Conservation (phyloP, 2,888 invertebrate genomes). For the Brachyptera risi region DNA sequence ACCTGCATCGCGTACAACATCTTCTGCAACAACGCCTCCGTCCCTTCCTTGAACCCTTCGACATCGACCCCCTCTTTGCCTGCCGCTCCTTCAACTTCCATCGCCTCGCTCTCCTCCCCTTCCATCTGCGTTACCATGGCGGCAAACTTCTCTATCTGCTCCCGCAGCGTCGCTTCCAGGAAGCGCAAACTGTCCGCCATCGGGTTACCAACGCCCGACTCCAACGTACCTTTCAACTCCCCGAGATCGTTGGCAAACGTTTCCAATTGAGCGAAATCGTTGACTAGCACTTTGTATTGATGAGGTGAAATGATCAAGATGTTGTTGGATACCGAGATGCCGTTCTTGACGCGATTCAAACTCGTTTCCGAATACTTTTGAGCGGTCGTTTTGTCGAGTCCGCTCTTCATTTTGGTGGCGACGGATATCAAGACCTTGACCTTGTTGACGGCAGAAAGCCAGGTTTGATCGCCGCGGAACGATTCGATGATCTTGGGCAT, state of each 20-base stretch:
- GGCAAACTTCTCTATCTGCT: constrained; percentile 18
- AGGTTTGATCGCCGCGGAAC: constrained; percentile 25
- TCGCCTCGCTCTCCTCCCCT: not conserved
- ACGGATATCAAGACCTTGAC: constrained; percentile 10
- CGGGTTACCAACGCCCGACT: constrained; percentile 36
- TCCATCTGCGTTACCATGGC: not conserved
- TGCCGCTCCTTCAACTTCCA: constrained; percentile 16
- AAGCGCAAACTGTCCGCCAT: constrained; percentile 38
- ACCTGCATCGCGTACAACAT: constrained; percentile 56
- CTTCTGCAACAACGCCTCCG: constrained; percentile 50
- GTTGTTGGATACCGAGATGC: not conserved
- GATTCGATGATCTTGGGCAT: not conserved
- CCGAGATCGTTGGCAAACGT: not conserved
- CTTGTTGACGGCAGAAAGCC: constrained; percentile 21
- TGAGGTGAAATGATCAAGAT: constrained; percentile 3
- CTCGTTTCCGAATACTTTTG: not conserved
- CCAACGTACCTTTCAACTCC: not conserved
- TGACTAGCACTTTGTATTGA: not conserved
- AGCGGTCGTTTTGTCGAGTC: constrained; percentile 1
- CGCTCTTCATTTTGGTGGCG: constrained; percentile 12
- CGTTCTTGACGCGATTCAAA: not conserved
- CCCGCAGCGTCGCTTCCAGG: constrained; percentile 35
- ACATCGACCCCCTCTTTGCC: constrained; percentile 38
- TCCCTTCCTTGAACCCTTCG: constrained; percentile 37
- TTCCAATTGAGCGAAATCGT: constrained; percentile 12